A percentile compares a stretch with the other conserved stretches of the same genome.
phyloP scores from a whole-genome alignment of 1,140 invertebrate species.

The Muscidifurax raptorellus region DNA sequence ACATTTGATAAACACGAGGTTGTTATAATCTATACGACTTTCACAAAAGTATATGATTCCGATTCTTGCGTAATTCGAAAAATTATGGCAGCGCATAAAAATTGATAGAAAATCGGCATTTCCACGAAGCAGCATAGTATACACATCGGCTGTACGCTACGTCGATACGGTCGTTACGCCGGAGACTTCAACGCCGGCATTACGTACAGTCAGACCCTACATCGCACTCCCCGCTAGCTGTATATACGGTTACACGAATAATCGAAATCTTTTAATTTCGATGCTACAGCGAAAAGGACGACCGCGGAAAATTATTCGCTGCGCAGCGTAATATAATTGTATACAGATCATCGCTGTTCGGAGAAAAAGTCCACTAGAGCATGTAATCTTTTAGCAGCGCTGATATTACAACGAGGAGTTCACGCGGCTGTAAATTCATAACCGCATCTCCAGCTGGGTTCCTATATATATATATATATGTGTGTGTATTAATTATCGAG shows the following conservation, averaged over 20 bases:
- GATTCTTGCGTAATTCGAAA: not conserved
- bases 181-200: conserved; percentile 30
- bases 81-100: not conserved
- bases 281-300: not conserved
- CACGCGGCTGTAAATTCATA: not conserved
- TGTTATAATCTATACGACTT: no score
- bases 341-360: not conserved
- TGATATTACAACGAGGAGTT: no score
- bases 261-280: conserved; percentile 2
- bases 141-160: not conserved
- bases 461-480: no score
- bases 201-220: not conserved
- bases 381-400: not conserved
- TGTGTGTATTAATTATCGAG: not conserved
- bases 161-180: not conserved
- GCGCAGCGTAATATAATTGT: not conserved
- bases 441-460: not conserved
- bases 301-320: not conserved
- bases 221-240: not conserved
- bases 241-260: not conserved
- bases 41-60: not conserved
- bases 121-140: not conserved
- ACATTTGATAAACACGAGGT: not conserved
- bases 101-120: not conserved
- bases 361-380: not conserved